A percentile compares a stretch with the other conserved stretches of the same genome.
Conservation (phyloP, 2,113 vertebrate species). For the Paraplagusia blochii region DNA sequence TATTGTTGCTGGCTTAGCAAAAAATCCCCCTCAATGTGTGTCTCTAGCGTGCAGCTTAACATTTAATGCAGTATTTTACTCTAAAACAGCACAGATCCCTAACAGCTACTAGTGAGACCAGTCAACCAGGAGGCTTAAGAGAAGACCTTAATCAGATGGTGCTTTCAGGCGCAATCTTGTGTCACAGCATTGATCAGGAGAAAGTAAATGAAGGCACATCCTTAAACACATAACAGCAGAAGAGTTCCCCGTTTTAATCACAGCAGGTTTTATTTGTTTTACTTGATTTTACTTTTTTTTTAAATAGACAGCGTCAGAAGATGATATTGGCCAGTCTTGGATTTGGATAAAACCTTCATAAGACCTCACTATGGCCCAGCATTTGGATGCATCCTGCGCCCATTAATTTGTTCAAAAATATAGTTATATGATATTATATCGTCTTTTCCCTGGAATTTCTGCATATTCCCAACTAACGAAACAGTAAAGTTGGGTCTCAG, state of each 20-base stretch:
- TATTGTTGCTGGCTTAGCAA: slow-evolving; percentile 2
- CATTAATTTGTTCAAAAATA: no score
- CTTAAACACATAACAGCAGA: slow-evolving; percentile 25
- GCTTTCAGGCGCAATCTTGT: slow-evolving; percentile 18
- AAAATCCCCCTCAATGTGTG: background rate
- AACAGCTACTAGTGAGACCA: slow-evolving; percentile 36
- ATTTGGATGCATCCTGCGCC: no score
- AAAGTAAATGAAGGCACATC: slow-evolving; percentile 1
- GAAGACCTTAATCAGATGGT: slow-evolving; percentile 14
- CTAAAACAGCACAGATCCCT: slow-evolving; percentile 23
- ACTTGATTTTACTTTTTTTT: background rate
- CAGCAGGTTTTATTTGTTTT: slow-evolving; percentile 2
- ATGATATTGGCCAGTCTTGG: no score
- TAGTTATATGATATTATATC: no score
- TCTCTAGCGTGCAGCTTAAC: background rate
- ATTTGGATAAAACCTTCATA: no score
- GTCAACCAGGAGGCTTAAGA: slow-evolving; percentile 18
- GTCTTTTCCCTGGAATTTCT: no score
- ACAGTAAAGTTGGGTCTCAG: no score
- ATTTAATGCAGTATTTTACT: slow-evolving; percentile 16
- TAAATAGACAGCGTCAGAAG: no score
- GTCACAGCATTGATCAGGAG: slow-evolving; percentile 13
- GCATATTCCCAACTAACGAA: no score
- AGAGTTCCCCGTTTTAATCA: background rate
- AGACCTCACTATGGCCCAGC: no score